Percentiles rank a stretch among this genome's conserved stretches.
Evolutionary conservation across 2,888 invertebrate genomes (phyloP).

Genomic region (Pandemis corylana): DNA sequence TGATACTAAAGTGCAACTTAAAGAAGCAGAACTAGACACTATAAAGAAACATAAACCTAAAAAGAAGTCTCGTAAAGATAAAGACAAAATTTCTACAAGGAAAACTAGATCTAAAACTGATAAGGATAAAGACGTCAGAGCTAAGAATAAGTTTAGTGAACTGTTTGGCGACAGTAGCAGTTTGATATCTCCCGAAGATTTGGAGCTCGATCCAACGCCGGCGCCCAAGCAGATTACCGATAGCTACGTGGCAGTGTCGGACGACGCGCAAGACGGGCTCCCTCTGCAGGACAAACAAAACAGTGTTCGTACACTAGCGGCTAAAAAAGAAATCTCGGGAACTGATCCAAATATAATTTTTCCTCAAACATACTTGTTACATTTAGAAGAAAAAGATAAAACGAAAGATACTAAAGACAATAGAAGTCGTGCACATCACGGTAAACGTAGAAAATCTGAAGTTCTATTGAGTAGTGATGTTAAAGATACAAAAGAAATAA

Average conservation of each 20-base stretch:
- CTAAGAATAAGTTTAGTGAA: slow-evolving; percentile 63
- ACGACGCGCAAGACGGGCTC: slow-evolving; percentile 70
- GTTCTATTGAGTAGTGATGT: background rate
- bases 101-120: slow-evolving; percentile 42
- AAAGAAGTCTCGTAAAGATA: slow-evolving; percentile 41
- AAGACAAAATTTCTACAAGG: slow-evolving; percentile 41
- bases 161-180: slow-evolving; percentile 77
- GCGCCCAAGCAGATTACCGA: slow-evolving; percentile 43
- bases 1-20: slow-evolving; percentile 48
- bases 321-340: slow-evolving; percentile 10
- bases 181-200: slow-evolving; percentile 76
- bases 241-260: slow-evolving; percentile 62
- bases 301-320: background rate
- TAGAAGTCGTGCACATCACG: slow-evolving; percentile 12
- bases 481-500: background rate
- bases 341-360: background rate
- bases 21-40: slow-evolving; percentile 47
- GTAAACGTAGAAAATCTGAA: slow-evolving; percentile 12
- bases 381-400: slow-evolving; percentile 6
- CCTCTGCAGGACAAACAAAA: slow-evolving; percentile 49
- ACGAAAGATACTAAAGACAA: slow-evolving; percentile 12
- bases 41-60: slow-evolving; percentile 50
- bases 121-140: slow-evolving; percentile 48
- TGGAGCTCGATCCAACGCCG: slow-evolving; percentile 58
- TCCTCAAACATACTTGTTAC: background rate